Conservation (phyloP, 2,888 invertebrate species). For the Ophion obscuratus region DNA sequence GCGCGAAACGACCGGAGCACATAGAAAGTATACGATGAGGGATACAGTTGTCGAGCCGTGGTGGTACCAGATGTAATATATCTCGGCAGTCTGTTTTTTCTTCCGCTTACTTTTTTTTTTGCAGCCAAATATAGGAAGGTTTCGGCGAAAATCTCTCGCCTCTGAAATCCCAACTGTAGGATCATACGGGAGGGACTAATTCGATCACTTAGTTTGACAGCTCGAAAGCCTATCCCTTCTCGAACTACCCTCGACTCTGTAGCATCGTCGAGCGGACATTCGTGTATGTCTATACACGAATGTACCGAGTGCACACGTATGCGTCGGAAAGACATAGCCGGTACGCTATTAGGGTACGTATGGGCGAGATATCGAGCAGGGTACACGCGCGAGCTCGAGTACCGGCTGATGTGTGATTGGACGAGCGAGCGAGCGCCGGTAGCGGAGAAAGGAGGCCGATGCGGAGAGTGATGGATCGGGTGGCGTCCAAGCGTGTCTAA, state of each 20-base stretch:
- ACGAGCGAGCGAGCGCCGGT: constrained; percentile 42
- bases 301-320: constrained; percentile 31
- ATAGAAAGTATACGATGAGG: constrained; percentile 42
- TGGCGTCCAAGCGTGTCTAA: constrained; percentile 83
- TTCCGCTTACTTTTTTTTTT: constrained; percentile 4
- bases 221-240: constrained; percentile 55
- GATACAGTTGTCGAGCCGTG: constrained; percentile 30
- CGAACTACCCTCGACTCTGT: constrained; percentile 56
- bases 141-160: constrained; percentile 43
- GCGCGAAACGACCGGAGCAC: constrained; percentile 58
- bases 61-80: neutral
- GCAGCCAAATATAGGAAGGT: neutral
- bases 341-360: constrained; percentile 48
- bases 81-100: neutral
- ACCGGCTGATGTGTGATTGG: constrained; percentile 53
- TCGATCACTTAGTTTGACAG: constrained; percentile 65
- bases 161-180: constrained; percentile 35
- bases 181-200: constrained; percentile 62
- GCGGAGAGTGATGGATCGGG: constrained; percentile 81
- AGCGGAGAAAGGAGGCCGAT: constrained; percentile 70
- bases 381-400: constrained; percentile 54
- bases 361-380: constrained; percentile 48
- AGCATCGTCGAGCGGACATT: constrained; percentile 38
- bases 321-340: constrained; percentile 36
- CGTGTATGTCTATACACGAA: constrained; percentile 20